Evolutionary conservation across 2,888 invertebrate genomes (phyloP).

Genomic region (Peribatodes rhomboidaria): DNA sequence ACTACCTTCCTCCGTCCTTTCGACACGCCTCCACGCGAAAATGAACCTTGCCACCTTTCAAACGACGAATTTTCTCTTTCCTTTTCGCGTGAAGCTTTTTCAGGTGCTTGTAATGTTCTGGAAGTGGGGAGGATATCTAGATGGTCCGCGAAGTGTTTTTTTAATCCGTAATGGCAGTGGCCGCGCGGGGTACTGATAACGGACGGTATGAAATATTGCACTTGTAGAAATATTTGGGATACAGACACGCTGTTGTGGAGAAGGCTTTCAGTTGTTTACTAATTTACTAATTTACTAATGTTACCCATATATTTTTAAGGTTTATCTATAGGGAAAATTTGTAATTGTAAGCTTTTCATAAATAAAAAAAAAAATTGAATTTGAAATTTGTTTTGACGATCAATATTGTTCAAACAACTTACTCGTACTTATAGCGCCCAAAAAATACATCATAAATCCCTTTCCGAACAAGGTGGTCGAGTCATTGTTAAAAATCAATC

Average conservation of each 20-base stretch:
- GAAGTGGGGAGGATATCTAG: conserved; percentile 60
- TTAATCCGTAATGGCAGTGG: conserved; percentile 78
- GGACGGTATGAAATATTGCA: conserved; percentile 71
- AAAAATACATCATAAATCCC: no score
- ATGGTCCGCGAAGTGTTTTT: conserved; percentile 77
- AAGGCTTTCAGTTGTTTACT: no score
- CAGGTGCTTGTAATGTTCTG: conserved; percentile 35
- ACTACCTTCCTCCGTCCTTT: conserved; percentile 53
- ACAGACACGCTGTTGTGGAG: conserved; percentile 42
- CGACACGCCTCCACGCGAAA: conserved; percentile 32
- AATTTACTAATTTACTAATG: no score
- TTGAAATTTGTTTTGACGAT: no score
- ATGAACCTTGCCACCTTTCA: conserved; percentile 32
- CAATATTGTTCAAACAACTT: no score
- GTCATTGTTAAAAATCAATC: no score
- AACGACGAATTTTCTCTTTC: background rate
- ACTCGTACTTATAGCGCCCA: no score
- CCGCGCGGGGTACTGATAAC: conserved; percentile 67
- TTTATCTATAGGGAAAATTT: no score
- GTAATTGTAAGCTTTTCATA: no score
- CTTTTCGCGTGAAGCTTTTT: conserved; percentile 32
- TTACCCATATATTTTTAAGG: no score
- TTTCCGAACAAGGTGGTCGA: no score
- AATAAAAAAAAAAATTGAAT: no score
- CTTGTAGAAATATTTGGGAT: conserved; percentile 60